Percentiles rank a stretch among this genome's conserved stretches.
phyloP scores from a whole-genome alignment of 2,113 vertebrate species.

The Nanorana parkeri region DNA sequence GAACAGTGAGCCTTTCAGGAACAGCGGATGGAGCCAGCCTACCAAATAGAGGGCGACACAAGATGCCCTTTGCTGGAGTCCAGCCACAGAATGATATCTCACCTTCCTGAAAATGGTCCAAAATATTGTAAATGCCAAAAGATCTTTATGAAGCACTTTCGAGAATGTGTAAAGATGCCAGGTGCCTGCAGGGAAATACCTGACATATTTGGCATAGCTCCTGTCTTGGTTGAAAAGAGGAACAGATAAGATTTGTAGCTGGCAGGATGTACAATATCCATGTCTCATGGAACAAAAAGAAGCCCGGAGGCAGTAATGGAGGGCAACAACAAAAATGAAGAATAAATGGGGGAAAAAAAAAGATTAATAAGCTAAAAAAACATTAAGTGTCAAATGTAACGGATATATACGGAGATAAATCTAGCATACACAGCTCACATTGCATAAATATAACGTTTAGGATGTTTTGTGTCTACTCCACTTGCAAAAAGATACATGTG shows the following conservation, averaged over 20 bases:
- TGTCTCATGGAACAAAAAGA: background rate
- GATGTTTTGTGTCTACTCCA: no score
- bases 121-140: conserved; percentile 7
- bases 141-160: background rate
- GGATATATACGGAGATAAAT: no score
- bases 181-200: conserved; percentile 41
- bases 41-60: conserved; percentile 1
- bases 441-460: no score
- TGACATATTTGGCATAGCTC: conserved; percentile 38
- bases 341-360: no score
- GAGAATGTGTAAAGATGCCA: background rate
- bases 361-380: no score
- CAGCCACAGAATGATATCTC: conserved; percentile 5
- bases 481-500: no score
- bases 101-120: background rate
- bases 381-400: no score
- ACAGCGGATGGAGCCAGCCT: background rate
- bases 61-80: background rate
- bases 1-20: conserved; percentile 44
- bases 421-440: no score
- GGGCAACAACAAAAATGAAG: no score
- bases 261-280: background rate
- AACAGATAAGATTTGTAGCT: conserved; percentile 2
- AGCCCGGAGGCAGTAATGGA: background rate
- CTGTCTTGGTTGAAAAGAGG: background rate